Percentiles rank a stretch among this genome's conserved stretches.
Conservation (phyloP, 2,888 invertebrate genomes). For the Cataglyphis albicans region DNA sequence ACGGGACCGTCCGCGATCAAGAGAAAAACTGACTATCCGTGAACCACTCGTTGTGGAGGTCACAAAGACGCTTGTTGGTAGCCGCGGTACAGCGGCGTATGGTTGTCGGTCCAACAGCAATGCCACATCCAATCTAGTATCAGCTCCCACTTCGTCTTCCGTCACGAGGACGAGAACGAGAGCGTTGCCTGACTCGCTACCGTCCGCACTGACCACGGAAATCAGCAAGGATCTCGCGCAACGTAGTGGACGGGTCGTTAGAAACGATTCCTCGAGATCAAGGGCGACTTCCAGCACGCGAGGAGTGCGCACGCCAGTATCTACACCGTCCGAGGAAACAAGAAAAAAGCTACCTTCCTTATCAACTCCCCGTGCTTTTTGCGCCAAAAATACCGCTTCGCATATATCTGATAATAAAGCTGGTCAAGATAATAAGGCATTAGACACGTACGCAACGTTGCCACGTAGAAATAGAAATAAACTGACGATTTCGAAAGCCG, state of each 20-base stretch:
- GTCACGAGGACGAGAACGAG: slow-evolving; percentile 77
- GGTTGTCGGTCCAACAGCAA: slow-evolving; percentile 53
- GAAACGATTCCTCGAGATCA: slow-evolving; percentile 65
- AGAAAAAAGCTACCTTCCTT: slow-evolving; percentile 63
- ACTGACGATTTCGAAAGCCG: slow-evolving; percentile 66
- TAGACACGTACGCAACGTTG: slow-evolving; percentile 92
- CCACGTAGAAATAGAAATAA: slow-evolving; percentile 89
- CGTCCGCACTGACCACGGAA: slow-evolving; percentile 83
- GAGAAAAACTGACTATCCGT: slow-evolving; percentile 88
- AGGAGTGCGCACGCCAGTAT: slow-evolving; percentile 77
- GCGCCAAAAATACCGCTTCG: slow-evolving; percentile 33
- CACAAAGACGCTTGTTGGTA: slow-evolving; percentile 76
- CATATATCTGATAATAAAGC: slow-evolving; percentile 66
- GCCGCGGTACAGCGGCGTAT: slow-evolving; percentile 86
- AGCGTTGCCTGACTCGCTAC: slow-evolving; percentile 81
- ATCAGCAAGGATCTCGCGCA: slow-evolving; percentile 84
- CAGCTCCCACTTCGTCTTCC: slow-evolving; percentile 37
- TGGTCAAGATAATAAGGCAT: slow-evolving; percentile 85
- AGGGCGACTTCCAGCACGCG: slow-evolving; percentile 73
- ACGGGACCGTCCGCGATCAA: slow-evolving; percentile 88
- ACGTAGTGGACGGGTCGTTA: slow-evolving; percentile 70
- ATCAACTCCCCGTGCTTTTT: slow-evolving; percentile 56
- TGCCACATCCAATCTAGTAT: not conserved
- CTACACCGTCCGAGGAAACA: slow-evolving; percentile 78
- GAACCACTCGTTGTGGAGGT: slow-evolving; percentile 78